Evolutionary conservation across 2,888 invertebrate species (phyloP), one percentile per base, ranked within the genome.

Genomic region (Seladonia tumulorum): DNA sequence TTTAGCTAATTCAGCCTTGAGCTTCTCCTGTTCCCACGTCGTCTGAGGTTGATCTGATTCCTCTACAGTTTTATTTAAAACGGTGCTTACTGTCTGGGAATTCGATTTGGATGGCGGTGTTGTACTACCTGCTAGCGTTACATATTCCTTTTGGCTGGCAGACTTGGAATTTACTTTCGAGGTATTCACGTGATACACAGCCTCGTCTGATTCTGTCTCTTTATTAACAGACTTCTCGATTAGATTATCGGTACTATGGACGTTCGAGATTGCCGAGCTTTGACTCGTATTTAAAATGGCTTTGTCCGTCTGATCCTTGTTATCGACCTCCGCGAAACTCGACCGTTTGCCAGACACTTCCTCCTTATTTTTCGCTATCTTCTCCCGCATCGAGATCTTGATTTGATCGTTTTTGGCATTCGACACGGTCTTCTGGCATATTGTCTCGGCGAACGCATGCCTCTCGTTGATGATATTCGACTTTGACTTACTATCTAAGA

Each of bases 1-100:
- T 77, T 94, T 93, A 1, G 94, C 94, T 5, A 94, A 86, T 75
- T 93, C 94, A 57, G 94, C 94, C 83, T 94, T 94, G 22, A 94
- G 92, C 85, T 94, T 94, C 74, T 94, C 94, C 70, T 94, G 93
- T 85, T 94, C 94, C 94, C 94, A 94, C 2, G 94, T 94, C 2
- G 94, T 94, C 70, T 94, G 92, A 8, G 88, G 88, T 63, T 92
- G 92, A 25, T 89, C 85, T 1, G 75, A 78, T 16, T 82, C 83
- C 45, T 88, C 88, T 42, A 22, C 78, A 39, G 14, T 84, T 68
- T 72, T 90, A 66, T 76, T 83, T 57, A 83, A 3, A 45, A 83
- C 79, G 47, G 53, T 83, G n/a, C 85, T 89, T 66, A 77, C 71
- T 18, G 79, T 35, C 76, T 88, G 88, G 3, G 83, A 78, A 73